Conservation (phyloP, 2,797 vertebrate species). For the Platalea minor region DNA sequence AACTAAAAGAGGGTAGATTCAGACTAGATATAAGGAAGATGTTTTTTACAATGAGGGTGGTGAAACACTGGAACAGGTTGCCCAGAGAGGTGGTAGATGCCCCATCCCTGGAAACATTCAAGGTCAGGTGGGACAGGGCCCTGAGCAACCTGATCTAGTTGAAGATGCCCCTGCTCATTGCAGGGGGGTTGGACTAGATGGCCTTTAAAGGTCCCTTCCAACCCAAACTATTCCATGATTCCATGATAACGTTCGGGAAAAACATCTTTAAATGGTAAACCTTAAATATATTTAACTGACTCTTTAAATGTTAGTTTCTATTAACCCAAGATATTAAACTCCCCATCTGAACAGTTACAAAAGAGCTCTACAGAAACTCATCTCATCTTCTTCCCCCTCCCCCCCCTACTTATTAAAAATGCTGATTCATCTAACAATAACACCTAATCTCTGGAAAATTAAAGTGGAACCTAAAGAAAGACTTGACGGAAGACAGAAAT, state of each 20-base stretch:
- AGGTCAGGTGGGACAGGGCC: neutral
- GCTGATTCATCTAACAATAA: neutral
- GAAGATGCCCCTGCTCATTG: neutral
- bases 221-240: neutral
- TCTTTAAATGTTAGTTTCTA: neutral
- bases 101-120: neutral
- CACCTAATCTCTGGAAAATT: neutral
- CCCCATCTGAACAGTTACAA: neutral
- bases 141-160: neutral
- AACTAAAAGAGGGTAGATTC: neutral
- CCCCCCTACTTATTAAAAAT: neutral
- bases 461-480: neutral
- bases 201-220: neutral
- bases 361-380: neutral
- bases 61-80: neutral
- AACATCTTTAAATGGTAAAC: neutral
- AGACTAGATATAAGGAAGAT: neutral
- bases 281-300: neutral
- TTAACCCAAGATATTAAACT: neutral
- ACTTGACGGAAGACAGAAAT: neutral
- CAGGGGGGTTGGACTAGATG: neutral
- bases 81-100: neutral
- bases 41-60: neutral
- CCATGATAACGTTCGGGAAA: neutral
- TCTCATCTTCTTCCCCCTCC: neutral